A percentile compares a stretch with the other conserved stretches of the same genome.
Evolutionary conservation across 2,797 vertebrate species (phyloP).

Genomic region (Xyrichtys novacula): DNA sequence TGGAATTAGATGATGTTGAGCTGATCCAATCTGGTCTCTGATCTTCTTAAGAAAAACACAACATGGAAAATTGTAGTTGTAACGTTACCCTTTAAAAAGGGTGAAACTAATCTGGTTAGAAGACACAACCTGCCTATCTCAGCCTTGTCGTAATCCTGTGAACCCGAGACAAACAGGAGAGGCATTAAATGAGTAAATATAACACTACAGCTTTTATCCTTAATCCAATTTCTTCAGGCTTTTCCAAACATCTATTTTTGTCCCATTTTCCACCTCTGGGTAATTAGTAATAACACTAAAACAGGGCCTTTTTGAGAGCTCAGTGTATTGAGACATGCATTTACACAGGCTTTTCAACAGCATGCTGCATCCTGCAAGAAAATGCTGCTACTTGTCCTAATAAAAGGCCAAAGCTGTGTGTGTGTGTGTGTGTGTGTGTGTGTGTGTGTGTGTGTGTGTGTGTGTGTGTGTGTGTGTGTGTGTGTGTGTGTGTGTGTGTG

Average conservation of each 20-base stretch:
- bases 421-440: conserved; percentile 15
- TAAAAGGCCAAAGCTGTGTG: conserved; percentile 45
- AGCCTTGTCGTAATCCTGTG: conserved; percentile 25
- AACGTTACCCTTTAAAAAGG: background rate
- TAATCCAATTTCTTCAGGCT: conserved; percentile 40
- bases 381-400: conserved; percentile 57
- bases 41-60: too few species aligned
- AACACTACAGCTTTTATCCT: conserved; percentile 32
- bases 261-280: conserved; percentile 22
- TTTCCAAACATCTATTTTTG: conserved; percentile 27
- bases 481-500: conserved; percentile 17
- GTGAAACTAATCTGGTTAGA: conserved; percentile 1
- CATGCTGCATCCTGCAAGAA: conserved; percentile 35
- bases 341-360: conserved; percentile 41
- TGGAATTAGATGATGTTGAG: too few species aligned
- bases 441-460: conserved; percentile 17
- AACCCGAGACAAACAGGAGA: conserved; percentile 31
- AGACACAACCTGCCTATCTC: conserved; percentile 7
- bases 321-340: conserved; percentile 28
- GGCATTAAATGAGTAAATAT: conserved; percentile 33
- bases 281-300: conserved; percentile 39
- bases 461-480: conserved; percentile 15
- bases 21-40: too few species aligned
- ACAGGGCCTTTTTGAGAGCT: conserved; percentile 16
- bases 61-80: too few species aligned